Percentiles rank a stretch among this genome's conserved stretches.
These are phyloP conservation scores for Lasioglossum marginatum DNA, from an alignment of 2,888 invertebrate species.

Conservation along the genomic window DNA sequence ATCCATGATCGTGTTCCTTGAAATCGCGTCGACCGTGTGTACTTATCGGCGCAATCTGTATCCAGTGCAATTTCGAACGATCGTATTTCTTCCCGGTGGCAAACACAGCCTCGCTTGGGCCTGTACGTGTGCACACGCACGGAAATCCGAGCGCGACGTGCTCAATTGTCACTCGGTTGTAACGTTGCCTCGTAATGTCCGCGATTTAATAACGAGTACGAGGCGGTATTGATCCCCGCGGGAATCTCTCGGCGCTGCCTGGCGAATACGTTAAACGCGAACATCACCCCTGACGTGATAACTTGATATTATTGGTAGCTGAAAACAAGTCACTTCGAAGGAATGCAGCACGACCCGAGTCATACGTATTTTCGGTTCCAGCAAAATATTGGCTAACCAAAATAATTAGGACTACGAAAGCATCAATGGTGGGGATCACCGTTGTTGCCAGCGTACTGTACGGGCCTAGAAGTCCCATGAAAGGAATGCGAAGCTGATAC, in stretches of 20 bases:
- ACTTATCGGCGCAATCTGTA: slow-evolving; percentile 57
- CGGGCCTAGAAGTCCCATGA: no score
- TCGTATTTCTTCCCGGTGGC: slow-evolving; percentile 69
- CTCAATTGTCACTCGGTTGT: slow-evolving; percentile 46
- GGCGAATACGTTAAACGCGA: slow-evolving; percentile 40
- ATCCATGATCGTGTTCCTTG: slow-evolving; percentile 44
- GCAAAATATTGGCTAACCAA: no score
- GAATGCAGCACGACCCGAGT: no score
- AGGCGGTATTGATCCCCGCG: slow-evolving; percentile 66
- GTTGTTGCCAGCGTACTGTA: no score
- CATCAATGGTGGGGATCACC: no score
- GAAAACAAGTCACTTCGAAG: background rate
- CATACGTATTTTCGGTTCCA: no score
- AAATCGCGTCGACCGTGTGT: slow-evolving; percentile 43
- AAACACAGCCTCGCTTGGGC: background rate
- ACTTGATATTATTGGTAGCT: slow-evolving; percentile 43
- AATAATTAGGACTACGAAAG: no score
- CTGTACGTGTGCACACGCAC: slow-evolving; percentile 31
- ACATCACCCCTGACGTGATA: slow-evolving; percentile 58
- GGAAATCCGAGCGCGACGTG: slow-evolving; percentile 44
- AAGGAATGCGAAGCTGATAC: no score
- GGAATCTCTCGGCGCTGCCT: slow-evolving; percentile 37
- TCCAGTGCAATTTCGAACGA: slow-evolving; percentile 76
- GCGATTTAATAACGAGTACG: slow-evolving; percentile 71
- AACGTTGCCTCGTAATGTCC: slow-evolving; percentile 60